Evolutionary conservation across 2,797 vertebrate species (phyloP), one percentile per base, ranked within the genome.

Genomic region (Neosilurus hyrtlii): DNA sequence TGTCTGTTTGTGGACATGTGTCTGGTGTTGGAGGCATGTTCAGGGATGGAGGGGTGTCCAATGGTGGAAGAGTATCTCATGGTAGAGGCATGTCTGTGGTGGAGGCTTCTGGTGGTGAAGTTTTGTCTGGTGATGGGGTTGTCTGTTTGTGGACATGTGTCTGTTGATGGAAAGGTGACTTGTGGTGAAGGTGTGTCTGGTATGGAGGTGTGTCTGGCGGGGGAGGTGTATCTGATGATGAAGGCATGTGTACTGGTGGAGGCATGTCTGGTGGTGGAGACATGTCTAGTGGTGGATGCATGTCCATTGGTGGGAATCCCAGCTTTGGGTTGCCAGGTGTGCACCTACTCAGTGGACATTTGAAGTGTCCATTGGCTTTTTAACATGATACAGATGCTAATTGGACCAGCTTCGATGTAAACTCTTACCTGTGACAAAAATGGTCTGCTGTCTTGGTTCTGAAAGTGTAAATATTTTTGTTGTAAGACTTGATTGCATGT

Each of bases 301-400:
- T 61, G 7, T 5, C 16, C 59, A 22, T 5, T 62, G 22, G 22
- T 62, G 20, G 61, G 22, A 62, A 9, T 8, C 54, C 59, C 71
- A 56, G 51, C 26, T 85, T 78, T 51, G 67, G 77, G 26, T 78
- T 84, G 65, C 85, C 87, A 88, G 83, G 83, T 86, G 73, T 83
- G 66, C 71, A 52, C 68, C 7, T 10, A 71, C 49, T 72, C 0
- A 43, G 79, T 83, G 7, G 49, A 52, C 49, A 54, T 12, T 12
- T 57, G 30, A 86, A 82, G 66, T 87, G 86, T 86, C 78, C 51
- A 26, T 54, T 9, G 4, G 24, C 15, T 73, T 30, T 24, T 30
- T 54, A 72, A 1, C 52, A 2, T 56, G 51, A 54, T 26, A 56
- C 9, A 73, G 51, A 30, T 30, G 52, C 0, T 30, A 74, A 18